Conservation (phyloP, 2,797 vertebrate genomes). For the Nyctibius grandis region DNA sequence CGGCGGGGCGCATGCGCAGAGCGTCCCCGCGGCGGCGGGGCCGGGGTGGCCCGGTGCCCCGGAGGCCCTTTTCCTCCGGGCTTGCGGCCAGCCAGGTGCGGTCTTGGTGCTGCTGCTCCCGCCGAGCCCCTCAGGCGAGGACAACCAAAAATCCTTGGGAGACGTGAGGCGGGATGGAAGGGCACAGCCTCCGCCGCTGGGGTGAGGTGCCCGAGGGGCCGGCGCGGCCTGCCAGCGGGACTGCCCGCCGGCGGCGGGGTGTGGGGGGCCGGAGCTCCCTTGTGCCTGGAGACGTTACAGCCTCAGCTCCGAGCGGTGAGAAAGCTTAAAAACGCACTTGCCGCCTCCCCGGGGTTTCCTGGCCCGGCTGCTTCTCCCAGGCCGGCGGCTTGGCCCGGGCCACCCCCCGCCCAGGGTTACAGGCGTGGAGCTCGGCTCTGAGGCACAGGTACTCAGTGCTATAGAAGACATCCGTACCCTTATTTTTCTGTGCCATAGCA, state of each 20-base stretch:
- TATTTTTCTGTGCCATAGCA: rapidly evolving
- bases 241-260: background rate
- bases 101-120: too few relatives aligned
- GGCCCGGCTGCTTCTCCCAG: background rate
- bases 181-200: background rate
- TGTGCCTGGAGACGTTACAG: background rate
- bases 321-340: background rate
- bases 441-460: background rate
- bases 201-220: background rate
- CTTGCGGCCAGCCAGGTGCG: rapidly evolving
- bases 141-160: rapidly evolving
- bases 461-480: rapidly evolving
- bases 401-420: rapidly evolving
- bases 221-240: background rate
- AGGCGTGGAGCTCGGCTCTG: background rate
- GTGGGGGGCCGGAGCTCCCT: background rate
- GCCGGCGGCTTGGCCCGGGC: background rate
- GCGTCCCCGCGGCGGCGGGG: background rate
- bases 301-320: background rate
- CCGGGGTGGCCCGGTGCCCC: too few relatives aligned
- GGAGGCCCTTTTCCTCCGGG: background rate
- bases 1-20: background rate
- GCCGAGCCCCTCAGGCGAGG: background rate
- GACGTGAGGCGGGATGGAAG: too few relatives aligned
- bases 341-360: background rate